phyloP scores from a whole-genome alignment of 2,888 invertebrate genomes.

The Aphodius granarius region DNA sequence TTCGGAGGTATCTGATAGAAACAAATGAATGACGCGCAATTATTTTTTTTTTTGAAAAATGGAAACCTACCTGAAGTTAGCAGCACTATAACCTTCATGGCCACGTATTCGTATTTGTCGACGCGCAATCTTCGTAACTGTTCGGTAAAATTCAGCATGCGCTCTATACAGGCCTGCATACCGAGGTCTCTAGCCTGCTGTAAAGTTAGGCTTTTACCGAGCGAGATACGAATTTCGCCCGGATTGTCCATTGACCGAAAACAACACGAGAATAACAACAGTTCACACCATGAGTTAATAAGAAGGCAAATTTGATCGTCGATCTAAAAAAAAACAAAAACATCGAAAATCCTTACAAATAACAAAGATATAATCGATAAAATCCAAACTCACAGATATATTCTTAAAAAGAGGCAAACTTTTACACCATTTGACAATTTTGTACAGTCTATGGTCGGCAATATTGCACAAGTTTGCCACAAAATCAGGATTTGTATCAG shows the following conservation, averaged over 20 bases:
- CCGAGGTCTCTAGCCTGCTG: slow-evolving; percentile 74
- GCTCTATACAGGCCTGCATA: slow-evolving; percentile 83
- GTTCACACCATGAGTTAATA: slow-evolving; percentile 97
- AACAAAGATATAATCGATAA: slow-evolving; percentile 8
- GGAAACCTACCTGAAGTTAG: slow-evolving; percentile 76
- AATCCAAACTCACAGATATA: slow-evolving; percentile 73
- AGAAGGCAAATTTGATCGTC: slow-evolving; percentile 97
- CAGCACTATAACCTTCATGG: slow-evolving; percentile 91
- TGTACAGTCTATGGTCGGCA: slow-evolving; percentile 93
- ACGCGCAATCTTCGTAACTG: slow-evolving; percentile 86
- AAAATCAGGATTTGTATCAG: slow-evolving; percentile 78
- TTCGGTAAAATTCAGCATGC: slow-evolving; percentile 94
- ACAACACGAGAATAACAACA: slow-evolving; percentile 88
- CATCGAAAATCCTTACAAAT: slow-evolving; percentile 11
- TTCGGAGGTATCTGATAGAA: slow-evolving; percentile 80
- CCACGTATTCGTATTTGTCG: slow-evolving; percentile 95
- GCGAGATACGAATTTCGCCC: slow-evolving; percentile 75
- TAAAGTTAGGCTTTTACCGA: slow-evolving; percentile 66
- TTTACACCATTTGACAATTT: slow-evolving; percentile 98
- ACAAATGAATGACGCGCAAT: neutral
- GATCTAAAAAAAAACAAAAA: slow-evolving; percentile 63
- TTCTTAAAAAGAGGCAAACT: slow-evolving; percentile 95
- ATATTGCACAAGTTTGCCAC: slow-evolving; percentile 90
- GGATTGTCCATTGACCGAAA: slow-evolving; percentile 91
- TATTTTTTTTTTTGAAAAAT: neutral